phyloP scores from a whole-genome alignment of 2,797 vertebrate species.

The Anabacerthia variegaticeps region DNA sequence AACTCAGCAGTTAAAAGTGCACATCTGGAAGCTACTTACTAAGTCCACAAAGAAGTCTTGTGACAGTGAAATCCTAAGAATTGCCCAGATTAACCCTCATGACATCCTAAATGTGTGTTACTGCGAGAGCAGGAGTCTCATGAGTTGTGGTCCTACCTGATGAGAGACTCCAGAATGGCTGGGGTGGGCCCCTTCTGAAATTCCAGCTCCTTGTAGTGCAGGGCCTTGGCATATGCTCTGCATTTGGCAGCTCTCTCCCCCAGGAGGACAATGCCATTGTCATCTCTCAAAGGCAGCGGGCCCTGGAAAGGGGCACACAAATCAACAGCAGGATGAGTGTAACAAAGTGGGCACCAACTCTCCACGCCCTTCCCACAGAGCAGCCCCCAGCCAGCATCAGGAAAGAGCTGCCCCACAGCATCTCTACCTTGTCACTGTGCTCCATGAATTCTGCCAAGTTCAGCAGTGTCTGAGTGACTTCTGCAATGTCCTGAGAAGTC shows the following conservation, averaged over 20 bases:
- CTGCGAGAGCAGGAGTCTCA: neutral
- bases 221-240: constrained; percentile 94
- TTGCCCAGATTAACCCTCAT: neutral
- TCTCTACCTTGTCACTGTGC: constrained; percentile 95
- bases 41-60: neutral
- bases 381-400: accelerated
- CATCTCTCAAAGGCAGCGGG: constrained; percentile 92
- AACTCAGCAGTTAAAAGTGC: neutral
- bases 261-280: constrained; percentile 95
- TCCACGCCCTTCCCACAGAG: neutral
- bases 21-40: neutral
- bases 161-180: constrained; percentile 94
- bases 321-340: neutral
- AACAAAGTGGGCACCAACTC: accelerated
- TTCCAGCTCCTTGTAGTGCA: constrained; percentile 99
- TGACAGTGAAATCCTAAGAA: neutral
- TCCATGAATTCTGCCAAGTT: constrained; percentile 99
- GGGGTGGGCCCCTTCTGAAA: constrained; percentile 96
- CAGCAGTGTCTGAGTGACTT: constrained; percentile 96
- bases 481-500: constrained; percentile 97
- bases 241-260: constrained; percentile 97
- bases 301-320: constrained; percentile 77
- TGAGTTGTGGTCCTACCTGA: constrained; percentile 85
- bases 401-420: neutral
- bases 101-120: neutral